phyloP scores from a whole-genome alignment of 2,888 invertebrate species.

The Caenorhabditis sp. region DNA sequence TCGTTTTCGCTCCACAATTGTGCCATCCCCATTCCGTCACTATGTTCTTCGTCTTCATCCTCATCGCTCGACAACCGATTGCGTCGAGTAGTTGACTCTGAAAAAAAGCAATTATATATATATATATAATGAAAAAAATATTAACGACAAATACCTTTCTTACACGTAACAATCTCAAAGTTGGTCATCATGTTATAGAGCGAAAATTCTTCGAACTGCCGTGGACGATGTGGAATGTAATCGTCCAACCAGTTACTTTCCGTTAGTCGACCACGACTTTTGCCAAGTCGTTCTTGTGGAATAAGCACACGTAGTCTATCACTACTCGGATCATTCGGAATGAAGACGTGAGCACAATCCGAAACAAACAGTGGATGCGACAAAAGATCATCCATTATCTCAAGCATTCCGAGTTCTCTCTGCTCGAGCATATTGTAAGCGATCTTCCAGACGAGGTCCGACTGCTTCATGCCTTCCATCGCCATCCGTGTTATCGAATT shows the following conservation, averaged over 20 bases:
- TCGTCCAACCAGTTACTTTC: background rate
- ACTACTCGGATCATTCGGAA: background rate
- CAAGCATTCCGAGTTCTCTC: too few species aligned
- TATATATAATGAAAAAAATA: too few species aligned
- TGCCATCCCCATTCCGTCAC: too few species aligned
- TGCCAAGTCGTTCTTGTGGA: background rate
- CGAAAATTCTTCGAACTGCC: background rate
- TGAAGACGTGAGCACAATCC: conserved; percentile 2
- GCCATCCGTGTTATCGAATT: too few species aligned
- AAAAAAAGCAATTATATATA: too few species aligned
- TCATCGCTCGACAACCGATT: too few species aligned
- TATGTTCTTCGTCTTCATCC: too few species aligned
- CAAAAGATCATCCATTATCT: background rate
- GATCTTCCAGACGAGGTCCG: too few species aligned
- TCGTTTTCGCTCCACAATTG: too few species aligned
- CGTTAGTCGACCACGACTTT: background rate
- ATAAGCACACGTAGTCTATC: background rate
- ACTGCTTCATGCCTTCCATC: too few species aligned
- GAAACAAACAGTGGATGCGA: conserved; percentile 3
- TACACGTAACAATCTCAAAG: background rate
- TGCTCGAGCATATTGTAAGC: too few species aligned
- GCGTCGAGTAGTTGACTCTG: too few species aligned
- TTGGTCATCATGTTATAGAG: background rate
- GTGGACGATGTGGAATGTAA: conserved; percentile 8
- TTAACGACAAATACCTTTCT: background rate